Evolutionary conservation across 2,113 vertebrate species (phyloP).

Genomic region (Equus quagga): DNA sequence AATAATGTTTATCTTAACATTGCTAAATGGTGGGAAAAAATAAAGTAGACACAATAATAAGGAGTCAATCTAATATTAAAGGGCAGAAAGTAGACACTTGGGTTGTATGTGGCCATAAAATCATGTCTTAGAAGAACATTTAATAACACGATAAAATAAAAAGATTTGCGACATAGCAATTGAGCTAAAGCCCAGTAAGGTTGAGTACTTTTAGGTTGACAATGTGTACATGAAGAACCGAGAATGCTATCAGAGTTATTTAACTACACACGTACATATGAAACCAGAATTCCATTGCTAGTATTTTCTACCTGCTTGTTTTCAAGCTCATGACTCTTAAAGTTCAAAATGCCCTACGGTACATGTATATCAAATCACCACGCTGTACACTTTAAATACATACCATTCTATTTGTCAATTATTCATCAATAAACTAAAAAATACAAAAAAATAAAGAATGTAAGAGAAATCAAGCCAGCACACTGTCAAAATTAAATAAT

Average conservation of each 20-base stretch:
- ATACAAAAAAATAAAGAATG: not conserved
- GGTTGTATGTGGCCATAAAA: not conserved
- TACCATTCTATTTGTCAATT: not conserved
- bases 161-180: not conserved
- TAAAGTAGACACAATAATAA: not conserved
- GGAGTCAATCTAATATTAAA: not conserved
- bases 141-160: conserved; percentile 6
- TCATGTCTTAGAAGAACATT: not conserved
- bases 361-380: not conserved
- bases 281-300: not conserved
- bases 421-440: not conserved
- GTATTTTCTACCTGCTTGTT: not conserved
- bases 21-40: not conserved
- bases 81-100: not conserved
- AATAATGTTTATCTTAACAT: not conserved
- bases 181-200: not conserved
- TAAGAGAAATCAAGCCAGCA: not conserved
- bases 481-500: not conserved
- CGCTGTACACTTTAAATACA: not conserved
- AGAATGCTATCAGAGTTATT: conserved; percentile 19
- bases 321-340: not conserved
- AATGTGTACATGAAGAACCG: not conserved
- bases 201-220: not conserved
- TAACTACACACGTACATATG: not conserved
- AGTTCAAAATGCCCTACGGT: not conserved